Percentiles rank a stretch among this genome's conserved stretches.
Evolutionary conservation across 2,113 vertebrate genomes (phyloP).

Genomic region (Corydoras maculifer): DNA sequence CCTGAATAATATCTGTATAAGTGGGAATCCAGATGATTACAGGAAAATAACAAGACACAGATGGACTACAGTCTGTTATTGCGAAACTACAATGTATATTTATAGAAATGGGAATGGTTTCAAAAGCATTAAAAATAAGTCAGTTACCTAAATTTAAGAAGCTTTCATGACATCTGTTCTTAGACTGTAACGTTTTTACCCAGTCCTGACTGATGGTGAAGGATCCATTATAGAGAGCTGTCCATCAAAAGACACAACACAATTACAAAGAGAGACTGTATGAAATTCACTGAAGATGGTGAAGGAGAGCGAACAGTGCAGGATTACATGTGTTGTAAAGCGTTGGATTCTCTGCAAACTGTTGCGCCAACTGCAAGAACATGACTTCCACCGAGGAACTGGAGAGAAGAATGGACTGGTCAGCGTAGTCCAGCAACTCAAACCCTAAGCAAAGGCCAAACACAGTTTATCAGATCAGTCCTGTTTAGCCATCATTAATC

Average conservation of each 20-base stretch:
- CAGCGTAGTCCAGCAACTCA: slow-evolving; percentile 77
- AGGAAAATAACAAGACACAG: too few species aligned
- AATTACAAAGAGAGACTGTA: too few species aligned
- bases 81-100: too few species aligned
- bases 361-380: slow-evolving; percentile 80
- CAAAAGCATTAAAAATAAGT: background rate
- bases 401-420: slow-evolving; percentile 78
- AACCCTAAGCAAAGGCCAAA: slow-evolving; percentile 66
- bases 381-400: slow-evolving; percentile 83
- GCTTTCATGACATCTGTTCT: slow-evolving; percentile 44
- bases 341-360: slow-evolving; percentile 73
- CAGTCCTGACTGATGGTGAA: slow-evolving; percentile 51
- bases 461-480: slow-evolving; percentile 6
- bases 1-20: too few species aligned
- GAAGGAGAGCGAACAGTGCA: background rate
- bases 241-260: too few species aligned
- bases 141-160: slow-evolving; percentile 49
- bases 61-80: too few species aligned
- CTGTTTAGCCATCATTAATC: too few species aligned
- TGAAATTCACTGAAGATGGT: too few species aligned
- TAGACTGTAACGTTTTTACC: slow-evolving; percentile 53
- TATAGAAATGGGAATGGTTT: too few species aligned
- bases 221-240: slow-evolving; percentile 55
- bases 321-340: slow-evolving; percentile 66
- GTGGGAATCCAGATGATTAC: too few species aligned